These are phyloP conservation scores for Cecidostiba fungosa DNA, from an alignment of 2,888 invertebrate genomes.

Conservation along the genomic window DNA sequence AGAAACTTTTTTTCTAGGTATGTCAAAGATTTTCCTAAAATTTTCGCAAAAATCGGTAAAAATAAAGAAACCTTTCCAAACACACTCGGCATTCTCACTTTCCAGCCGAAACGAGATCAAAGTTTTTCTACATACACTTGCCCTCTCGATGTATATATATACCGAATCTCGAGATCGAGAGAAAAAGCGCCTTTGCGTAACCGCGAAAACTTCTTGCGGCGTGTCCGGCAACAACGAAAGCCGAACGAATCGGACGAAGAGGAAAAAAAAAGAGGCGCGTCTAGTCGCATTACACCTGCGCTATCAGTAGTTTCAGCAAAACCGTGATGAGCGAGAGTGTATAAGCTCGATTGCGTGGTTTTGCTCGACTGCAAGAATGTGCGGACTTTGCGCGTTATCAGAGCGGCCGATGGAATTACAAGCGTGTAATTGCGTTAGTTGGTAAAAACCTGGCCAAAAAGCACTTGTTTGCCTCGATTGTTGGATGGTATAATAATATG, in stretches of 20 bases:
- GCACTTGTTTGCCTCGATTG: no score
- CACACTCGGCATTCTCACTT: background rate
- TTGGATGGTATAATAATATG: no score
- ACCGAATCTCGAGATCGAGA: background rate
- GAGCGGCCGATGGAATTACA: background rate
- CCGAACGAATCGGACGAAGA: background rate
- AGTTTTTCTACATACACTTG: background rate
- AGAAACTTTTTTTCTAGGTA: no score
- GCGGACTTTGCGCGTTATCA: background rate
- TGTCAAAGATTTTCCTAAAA: no score
- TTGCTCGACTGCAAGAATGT: background rate
- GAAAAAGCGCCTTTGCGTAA: conserved; percentile 9
- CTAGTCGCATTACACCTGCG: background rate
- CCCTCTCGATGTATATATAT: background rate
- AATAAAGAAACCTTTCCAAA: no score
- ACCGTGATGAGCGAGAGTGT: background rate
- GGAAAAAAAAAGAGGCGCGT: background rate
- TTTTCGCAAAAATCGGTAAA: no score
- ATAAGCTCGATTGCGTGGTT: background rate
- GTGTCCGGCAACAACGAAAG: background rate
- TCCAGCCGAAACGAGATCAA: background rate
- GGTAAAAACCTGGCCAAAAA: background rate
- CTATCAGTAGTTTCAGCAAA: background rate
- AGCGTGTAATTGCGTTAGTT: background rate
- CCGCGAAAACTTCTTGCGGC: background rate